Evolutionary conservation across 2,113 vertebrate species (phyloP).

Genomic region (Actenoides hombroni): DNA sequence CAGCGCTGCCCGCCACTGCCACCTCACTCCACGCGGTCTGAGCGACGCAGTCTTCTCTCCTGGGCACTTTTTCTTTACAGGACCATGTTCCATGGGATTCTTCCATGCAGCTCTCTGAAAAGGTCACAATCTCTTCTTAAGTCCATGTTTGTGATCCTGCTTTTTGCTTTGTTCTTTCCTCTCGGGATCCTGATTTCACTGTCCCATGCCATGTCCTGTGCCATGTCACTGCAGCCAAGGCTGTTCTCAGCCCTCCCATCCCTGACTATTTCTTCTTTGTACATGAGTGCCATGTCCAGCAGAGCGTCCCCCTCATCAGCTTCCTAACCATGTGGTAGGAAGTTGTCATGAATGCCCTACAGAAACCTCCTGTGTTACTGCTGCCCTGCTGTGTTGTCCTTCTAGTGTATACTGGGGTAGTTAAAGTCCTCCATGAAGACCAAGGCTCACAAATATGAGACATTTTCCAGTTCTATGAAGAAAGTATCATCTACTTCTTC

Average conservation of each 20-base stretch:
- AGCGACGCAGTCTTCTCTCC: neutral
- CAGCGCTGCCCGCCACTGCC: too few relatives aligned
- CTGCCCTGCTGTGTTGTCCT: neutral
- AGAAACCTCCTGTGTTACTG: neutral
- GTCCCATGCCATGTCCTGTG: too few relatives aligned
- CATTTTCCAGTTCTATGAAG: neutral
- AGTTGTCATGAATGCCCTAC: accelerated
- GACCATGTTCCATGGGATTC: neutral
- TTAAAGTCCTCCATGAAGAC: neutral
- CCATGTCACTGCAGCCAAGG: neutral
- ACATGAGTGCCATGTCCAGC: neutral
- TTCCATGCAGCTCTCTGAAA: neutral
- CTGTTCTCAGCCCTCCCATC: neutral
- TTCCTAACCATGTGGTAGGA: neutral
- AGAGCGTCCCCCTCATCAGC: neutral
- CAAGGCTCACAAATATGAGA: accelerated
- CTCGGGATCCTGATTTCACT: neutral
- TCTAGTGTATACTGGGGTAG: neutral
- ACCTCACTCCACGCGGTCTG: too few relatives aligned
- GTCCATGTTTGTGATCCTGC: accelerated
- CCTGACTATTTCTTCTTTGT: neutral
- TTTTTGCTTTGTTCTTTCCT: neutral
- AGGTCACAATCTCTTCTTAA: neutral
- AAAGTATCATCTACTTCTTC: neutral
- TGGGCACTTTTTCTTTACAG: neutral